Evolutionary conservation across 2,888 invertebrate genomes (phyloP).

Genomic region (Ferdinandea cuprea): DNA sequence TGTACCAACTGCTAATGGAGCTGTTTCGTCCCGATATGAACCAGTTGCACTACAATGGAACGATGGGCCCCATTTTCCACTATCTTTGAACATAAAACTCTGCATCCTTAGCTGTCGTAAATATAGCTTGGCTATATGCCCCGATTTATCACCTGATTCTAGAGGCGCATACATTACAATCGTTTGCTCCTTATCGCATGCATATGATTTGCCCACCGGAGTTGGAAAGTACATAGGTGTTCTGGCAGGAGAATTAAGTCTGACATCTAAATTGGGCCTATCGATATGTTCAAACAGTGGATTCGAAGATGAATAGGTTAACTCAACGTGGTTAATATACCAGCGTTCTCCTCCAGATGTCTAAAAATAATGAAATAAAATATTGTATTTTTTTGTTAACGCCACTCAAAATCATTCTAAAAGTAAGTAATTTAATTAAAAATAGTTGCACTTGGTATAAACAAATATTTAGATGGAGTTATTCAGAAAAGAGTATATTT

Average conservation of each 20-base stretch:
- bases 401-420: too few relatives aligned
- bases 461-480: too few relatives aligned
- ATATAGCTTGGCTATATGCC: slow-evolving; percentile 86
- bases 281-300: slow-evolving; percentile 86
- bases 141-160: slow-evolving; percentile 82
- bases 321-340: slow-evolving; percentile 91
- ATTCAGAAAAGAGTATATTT: too few relatives aligned
- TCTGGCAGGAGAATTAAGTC: slow-evolving; percentile 85
- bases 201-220: slow-evolving; percentile 93
- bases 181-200: slow-evolving; percentile 88
- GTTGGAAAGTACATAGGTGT: slow-evolving; percentile 90
- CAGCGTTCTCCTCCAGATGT: slow-evolving; percentile 95
- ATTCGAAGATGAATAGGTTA: slow-evolving; percentile 89
- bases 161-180: slow-evolving; percentile 86
- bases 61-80: slow-evolving; percentile 84
- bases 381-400: neutral
- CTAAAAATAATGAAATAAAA: slow-evolving; percentile 83
- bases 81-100: slow-evolving; percentile 94
- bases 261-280: slow-evolving; percentile 84
- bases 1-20: slow-evolving; percentile 92
- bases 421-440: too few relatives aligned
- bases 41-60: slow-evolving; percentile 84
- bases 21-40: slow-evolving; percentile 90
- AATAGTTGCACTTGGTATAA: too few relatives aligned
- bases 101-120: slow-evolving; percentile 90